phyloP scores from a whole-genome alignment of 2,888 invertebrate genomes.

The Lampropteryx suffumata region DNA sequence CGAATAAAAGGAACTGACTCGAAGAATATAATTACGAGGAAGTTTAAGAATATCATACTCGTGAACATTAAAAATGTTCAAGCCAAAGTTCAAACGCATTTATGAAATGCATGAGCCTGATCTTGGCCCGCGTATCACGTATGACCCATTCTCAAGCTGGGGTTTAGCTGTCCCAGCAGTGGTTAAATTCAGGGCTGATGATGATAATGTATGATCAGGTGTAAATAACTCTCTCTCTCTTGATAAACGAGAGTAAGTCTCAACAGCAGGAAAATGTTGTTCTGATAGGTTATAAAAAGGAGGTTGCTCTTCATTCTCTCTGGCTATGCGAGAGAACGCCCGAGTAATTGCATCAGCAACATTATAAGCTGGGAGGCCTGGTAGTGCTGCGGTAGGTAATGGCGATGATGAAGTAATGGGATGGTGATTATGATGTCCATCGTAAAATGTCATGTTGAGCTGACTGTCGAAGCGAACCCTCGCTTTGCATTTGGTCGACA shows the following conservation, averaged over 20 bases:
- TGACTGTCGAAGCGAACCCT: constrained; percentile 34
- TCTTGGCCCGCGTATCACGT: not conserved
- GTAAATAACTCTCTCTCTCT: not conserved
- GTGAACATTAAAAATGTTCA: no score
- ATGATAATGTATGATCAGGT: not conserved
- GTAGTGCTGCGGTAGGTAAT: constrained; percentile 7
- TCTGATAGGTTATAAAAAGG: not conserved
- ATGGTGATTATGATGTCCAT: constrained; percentile 35
- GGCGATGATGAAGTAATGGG: constrained; percentile 6
- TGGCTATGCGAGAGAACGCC: constrained; percentile 8
- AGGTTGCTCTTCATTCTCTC: not conserved
- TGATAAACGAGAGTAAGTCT: not conserved
- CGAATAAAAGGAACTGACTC: no score
- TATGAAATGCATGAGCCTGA: not conserved
- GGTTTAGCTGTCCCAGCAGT: not conserved
- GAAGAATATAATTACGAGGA: no score
- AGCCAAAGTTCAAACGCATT: not conserved
- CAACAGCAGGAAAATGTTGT: not conserved
- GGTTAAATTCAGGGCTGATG: constrained; percentile 5
- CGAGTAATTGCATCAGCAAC: constrained; percentile 17
- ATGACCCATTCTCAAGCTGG: not conserved
- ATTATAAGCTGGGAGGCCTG: constrained; percentile 15
- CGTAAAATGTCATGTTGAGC: constrained; percentile 30
- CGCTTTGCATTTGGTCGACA: constrained; percentile 34
- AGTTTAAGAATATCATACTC: no score